phyloP scores from a whole-genome alignment of 2,888 invertebrate species.

The Lithophane leautieri region DNA sequence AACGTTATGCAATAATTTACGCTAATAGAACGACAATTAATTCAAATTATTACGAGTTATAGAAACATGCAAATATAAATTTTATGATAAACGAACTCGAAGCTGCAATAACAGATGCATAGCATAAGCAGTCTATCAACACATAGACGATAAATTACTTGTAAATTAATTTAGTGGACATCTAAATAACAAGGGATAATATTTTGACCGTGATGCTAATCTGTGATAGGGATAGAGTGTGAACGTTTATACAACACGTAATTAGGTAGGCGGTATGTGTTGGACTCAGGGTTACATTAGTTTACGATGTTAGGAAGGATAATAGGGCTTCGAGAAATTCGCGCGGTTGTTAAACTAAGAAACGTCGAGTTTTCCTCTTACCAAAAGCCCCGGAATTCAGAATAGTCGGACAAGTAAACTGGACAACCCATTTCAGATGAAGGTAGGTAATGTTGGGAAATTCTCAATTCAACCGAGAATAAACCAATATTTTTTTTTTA shows the following conservation, averaged over 20 bases:
- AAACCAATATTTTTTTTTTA: neutral
- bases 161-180: constrained; percentile 58
- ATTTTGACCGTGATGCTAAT: constrained; percentile 69
- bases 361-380: neutral
- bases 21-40: constrained; percentile 21
- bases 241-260: constrained; percentile 63
- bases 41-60: constrained; percentile 39
- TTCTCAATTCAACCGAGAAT: neutral
- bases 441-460: neutral
- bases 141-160: constrained; percentile 27
- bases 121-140: constrained; percentile 29
- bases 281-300: constrained; percentile 67
- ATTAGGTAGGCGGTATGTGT: constrained; percentile 66
- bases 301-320: constrained; percentile 29
- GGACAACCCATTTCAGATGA: neutral
- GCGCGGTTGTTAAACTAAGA: constrained; percentile 1
- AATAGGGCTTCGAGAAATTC: constrained; percentile 22
- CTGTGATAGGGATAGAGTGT: constrained; percentile 65
- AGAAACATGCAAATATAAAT: constrained; percentile 36
- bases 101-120: constrained; percentile 27
- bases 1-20: constrained; percentile 35
- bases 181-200: constrained; percentile 55
- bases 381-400: neutral
- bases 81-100: constrained; percentile 9
- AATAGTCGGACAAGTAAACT: neutral